Evolutionary conservation across 2,888 invertebrate genomes (phyloP), one percentile per base, ranked within the genome.

Genomic region (Ophraella communa): DNA sequence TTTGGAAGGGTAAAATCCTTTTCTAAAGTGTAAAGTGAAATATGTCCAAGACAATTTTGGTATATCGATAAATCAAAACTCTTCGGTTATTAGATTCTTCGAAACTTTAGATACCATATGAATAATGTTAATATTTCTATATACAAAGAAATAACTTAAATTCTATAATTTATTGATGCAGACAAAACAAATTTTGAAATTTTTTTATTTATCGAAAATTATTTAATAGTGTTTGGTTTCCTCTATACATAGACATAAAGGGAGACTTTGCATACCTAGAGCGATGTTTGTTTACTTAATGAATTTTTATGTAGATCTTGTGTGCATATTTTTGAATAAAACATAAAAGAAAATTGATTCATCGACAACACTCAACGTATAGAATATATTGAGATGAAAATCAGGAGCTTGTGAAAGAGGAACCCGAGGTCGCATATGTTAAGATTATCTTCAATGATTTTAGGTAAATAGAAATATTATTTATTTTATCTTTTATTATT

Each of bases 31-130:
- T 60, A 51, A 51, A 64, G 59, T 64, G 64, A 60, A 64, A 64
- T 64, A 64, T 55, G 64, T 27, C 33, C 44, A 24, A 51, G 64
- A 60, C 64, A 60, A 51, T 56, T 64, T 64, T 64, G 64, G 56
- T 64, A 49, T 60, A 64, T 64, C 55, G 60, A 64, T 64, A 64
- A 64, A 55, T 60, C 55, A 47, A 47, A 64, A 45, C 60, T 56
- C 55, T 30, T 30, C 27, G 49, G 59, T 60, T 64, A 64, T 64
- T 60, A 56, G 60, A 64, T 64, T 59, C 58, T 24, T 45, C 27
- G 47, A 59, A 59, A 58, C 11, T 21, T 53, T 20, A 23, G 35
- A 11, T 18, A 21, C 20, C 17, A 14, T 56, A 56, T 56, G 56
- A 18, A 56, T 30, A 30, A 23, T 56, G 21, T 14, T n/a, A 3